Percentiles rank a stretch among this genome's conserved stretches.
Conservation (phyloP, 1,140 invertebrate species). For the Halesus radiatus region DNA sequence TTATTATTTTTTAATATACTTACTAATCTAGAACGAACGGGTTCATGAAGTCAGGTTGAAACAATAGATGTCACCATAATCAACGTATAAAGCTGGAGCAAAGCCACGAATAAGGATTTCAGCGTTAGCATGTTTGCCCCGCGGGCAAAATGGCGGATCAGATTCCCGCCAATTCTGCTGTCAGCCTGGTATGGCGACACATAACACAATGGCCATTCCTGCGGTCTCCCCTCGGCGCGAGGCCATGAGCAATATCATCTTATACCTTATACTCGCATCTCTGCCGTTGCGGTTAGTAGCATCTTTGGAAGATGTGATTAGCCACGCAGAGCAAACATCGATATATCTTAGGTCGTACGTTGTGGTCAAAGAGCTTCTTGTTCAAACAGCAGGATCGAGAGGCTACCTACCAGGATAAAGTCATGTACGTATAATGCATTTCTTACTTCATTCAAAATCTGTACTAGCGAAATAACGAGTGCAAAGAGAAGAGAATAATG, state of each 20-base stretch:
- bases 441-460: no score
- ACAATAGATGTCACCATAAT: no score
- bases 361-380: not conserved
- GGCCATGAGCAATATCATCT: not conserved
- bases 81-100: no score
- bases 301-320: not conserved
- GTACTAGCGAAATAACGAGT: no score
- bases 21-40: no score
- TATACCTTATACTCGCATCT: not conserved
- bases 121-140: not conserved
- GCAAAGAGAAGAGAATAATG: no score
- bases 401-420: no score
- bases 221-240: not conserved
- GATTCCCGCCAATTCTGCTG: constrained; percentile 16
- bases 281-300: not conserved
- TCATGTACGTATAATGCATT: no score
- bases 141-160: not conserved
- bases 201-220: not conserved
- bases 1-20: no score
- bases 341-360: not conserved
- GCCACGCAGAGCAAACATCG: constrained; percentile 17
- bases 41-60: no score
- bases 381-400: no score
- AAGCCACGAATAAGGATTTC: no score
- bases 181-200: constrained; percentile 4